These are phyloP conservation scores for Acleris literana DNA, from an alignment of 2,888 invertebrate species.

Conservation along the genomic window DNA sequence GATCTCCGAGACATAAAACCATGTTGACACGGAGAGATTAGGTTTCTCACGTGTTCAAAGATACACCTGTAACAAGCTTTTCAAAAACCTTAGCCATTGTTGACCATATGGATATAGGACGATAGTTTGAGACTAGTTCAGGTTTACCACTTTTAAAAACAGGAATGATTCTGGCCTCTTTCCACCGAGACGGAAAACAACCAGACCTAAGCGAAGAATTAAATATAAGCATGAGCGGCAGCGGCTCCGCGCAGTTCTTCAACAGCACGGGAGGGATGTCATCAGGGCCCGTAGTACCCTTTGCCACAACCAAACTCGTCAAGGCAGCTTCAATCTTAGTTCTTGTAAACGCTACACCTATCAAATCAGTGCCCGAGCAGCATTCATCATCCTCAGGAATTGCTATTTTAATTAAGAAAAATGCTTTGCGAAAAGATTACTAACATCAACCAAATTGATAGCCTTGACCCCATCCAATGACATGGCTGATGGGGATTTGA, in stretches of 20 bases:
- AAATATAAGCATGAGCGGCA: background rate
- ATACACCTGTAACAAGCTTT: background rate
- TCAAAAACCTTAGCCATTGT: background rate
- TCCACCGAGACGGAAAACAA: background rate
- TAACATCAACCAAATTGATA: background rate
- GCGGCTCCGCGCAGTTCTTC: background rate
- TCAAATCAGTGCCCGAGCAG: no score
- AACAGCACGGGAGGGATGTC: conserved; percentile 2
- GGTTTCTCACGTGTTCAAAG: background rate
- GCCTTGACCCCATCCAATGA: background rate
- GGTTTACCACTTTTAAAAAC: background rate
- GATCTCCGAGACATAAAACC: background rate
- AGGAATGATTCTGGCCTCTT: background rate
- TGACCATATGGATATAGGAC: background rate
- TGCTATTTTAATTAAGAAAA: background rate
- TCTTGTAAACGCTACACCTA: background rate
- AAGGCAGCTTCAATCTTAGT: background rate
- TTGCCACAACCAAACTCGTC: background rate
- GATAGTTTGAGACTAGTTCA: background rate
- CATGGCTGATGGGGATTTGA: no score
- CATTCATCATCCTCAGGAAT: background rate
- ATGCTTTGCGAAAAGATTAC: background rate
- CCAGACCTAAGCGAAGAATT: background rate
- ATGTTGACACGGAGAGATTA: background rate
- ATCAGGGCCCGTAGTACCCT: conserved; percentile 5